Base-by-base conservation (phyloP, 2,888 invertebrate genomes). In the Elegia similella region DNA sequence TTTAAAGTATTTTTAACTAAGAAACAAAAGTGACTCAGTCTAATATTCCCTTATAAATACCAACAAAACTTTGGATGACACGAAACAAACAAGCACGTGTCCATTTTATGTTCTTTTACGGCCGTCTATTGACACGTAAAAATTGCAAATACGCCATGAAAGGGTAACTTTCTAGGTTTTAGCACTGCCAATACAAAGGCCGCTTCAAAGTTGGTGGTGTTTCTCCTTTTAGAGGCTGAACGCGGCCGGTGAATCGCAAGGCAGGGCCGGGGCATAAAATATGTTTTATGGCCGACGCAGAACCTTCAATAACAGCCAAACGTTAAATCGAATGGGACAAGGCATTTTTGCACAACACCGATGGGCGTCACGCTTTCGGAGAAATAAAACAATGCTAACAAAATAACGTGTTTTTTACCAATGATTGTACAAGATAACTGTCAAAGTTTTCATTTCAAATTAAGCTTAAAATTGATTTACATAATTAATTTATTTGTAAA, bases 231-330 rank as follows among this genome's bases (percentile, higher is more conserved):
- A 85, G 85, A 86, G 75, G 82, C 79, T 74, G 78, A 84, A 83
- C 82, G 79, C 77, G 74, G 73, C 73, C 72, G 71, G 70, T 78
- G 80, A 82, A 86, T 84, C 82, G 81, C 78, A 66, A 75, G 73
- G 67, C 71, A 68, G 70, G 69, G 78, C 76, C 69, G 73, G 80
- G 69, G 78, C 88, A 87, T 90, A 91, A 91, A 91, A 89, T 79
- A 82, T 84, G 75, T 89, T 91, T 90, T 90, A 90, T 78, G 84
- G 66, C 64, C 76, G 80, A 72, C 83, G 83, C 85, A 75, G 73
- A 83, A 84, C 82, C 79, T 76, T 78, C 79, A 83, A 86, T 84
- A 84, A 80, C 80, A 73, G 75, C 75, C 79, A 80, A 82, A 82
- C 82, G 75, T 76, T 76, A 78, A 80, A 82, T 82, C 76, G 78